Evolutionary conservation across 2,797 vertebrate species (phyloP), one percentile per base, ranked within the genome.

Genomic region (Enteromius trimaculatus): DNA sequence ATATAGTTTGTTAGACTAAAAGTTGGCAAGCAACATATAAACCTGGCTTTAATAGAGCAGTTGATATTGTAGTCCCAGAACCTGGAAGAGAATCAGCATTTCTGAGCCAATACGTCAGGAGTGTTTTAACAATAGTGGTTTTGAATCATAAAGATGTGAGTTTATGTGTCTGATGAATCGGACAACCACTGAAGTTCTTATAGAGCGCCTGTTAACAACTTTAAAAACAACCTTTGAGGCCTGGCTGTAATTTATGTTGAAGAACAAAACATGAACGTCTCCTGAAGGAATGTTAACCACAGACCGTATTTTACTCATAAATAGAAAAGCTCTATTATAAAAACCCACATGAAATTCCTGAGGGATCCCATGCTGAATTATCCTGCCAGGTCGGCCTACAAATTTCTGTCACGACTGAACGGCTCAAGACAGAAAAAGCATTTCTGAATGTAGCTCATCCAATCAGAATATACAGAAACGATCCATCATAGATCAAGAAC

Each of bases 381-480:
- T 66, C 31, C 64, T 58, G 55, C 55, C 55, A 58, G 55, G n/a
- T 58, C n/a, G 55, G n/a, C 55, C 55, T 58, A 58, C 55, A 58
- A 23, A 23, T 23, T 1, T 58, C 55, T 23, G 55, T 58, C 21
- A 58, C 1, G 21, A 23, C 53, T 3, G 53, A 58, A 29, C 26
- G 16, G 60, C 62, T 64, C 62, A 31, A 64, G 9, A 23, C 55
- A 58, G 55, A 58, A 23, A 55, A 23, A 58, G 55, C 55, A 13
- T 58, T 58, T 23, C n/a, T 58, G 55, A 58, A 58, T 13, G 10
- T 23, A 58, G n/a, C n/a, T 58, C 55, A 1, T 11, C 55, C 55
- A 5, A 58, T 26, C 58, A 5, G 23, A 60, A 26, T 14, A 26
- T 26, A 60, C 23, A 26, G n/a, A 9, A 58, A 58, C 21, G 10